A percentile compares a stretch with the other conserved stretches of the same genome.
Conservation (phyloP, 2,797 vertebrate species). For the Channallabes apus region DNA sequence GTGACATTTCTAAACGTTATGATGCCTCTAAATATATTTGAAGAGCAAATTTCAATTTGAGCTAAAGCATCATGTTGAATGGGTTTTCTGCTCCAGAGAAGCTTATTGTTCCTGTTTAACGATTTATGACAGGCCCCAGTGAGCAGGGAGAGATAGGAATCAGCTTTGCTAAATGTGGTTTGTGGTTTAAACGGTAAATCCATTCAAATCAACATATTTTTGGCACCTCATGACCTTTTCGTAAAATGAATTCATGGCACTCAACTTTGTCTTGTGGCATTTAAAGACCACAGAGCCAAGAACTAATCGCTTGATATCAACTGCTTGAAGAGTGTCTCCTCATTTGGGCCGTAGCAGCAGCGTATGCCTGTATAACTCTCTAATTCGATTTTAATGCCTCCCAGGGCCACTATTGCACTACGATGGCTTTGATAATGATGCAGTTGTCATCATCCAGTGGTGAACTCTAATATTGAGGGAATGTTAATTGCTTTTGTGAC, state of each 20-base stretch:
- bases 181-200: constrained; percentile 71
- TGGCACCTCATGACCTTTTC: constrained; percentile 79
- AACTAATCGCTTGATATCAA: constrained; percentile 72
- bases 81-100: constrained; percentile 55
- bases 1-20: constrained; percentile 50
- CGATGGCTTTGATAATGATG: constrained; percentile 73
- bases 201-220: constrained; percentile 75
- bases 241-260: constrained; percentile 66
- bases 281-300: constrained; percentile 70
- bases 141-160: constrained; percentile 44
- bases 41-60: constrained; percentile 59
- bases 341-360: constrained; percentile 69
- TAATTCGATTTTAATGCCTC: constrained; percentile 84
- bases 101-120: constrained; percentile 70
- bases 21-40: constrained; percentile 64
- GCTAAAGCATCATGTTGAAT: constrained; percentile 46
- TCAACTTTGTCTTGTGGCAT: constrained; percentile 77
- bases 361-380: constrained; percentile 70
- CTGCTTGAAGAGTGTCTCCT: constrained; percentile 66
- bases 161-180: constrained; percentile 62
- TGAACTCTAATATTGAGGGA: constrained; percentile 73
- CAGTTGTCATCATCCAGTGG: constrained; percentile 76
- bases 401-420: constrained; percentile 77
- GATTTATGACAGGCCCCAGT: constrained; percentile 64
- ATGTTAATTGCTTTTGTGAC: constrained; percentile 77